Conservation (phyloP, 2,113 vertebrate species). For the Thamnaconus septentrionalis region DNA sequence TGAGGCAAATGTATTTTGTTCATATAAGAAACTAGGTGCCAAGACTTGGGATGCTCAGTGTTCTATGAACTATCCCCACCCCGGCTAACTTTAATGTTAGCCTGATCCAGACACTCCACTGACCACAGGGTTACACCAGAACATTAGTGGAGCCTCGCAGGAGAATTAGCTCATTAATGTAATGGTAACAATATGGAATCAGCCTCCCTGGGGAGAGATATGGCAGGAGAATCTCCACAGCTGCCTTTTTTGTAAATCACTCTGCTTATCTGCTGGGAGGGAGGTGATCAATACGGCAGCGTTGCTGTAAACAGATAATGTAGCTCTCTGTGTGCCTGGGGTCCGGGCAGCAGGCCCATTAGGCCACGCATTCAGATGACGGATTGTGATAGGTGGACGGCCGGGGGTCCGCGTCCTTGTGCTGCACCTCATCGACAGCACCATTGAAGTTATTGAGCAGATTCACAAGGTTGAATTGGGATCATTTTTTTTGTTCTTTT, state of each 20-base stretch:
- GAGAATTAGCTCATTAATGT: conserved; percentile 82
- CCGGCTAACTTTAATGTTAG: conserved; percentile 43
- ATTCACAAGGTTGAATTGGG: conserved; percentile 3
- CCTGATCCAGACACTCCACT: conserved; percentile 58
- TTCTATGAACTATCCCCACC: conserved; percentile 8
- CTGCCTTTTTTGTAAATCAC: conserved; percentile 78
- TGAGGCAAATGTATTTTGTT: no score
- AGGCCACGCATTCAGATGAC: conserved; percentile 70
- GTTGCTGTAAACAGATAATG: conserved; percentile 81
- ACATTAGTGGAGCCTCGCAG: conserved; percentile 73
- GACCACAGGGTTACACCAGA: conserved; percentile 69
- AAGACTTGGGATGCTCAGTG: conserved; percentile 21
- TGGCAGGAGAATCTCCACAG: conserved; percentile 70
- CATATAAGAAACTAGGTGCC: no score
- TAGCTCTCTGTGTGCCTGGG: conserved; percentile 61
- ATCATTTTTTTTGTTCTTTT: not conserved
- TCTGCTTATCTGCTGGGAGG: conserved; percentile 76
- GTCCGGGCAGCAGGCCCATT: conserved; percentile 69
- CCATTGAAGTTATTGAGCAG: conserved; percentile 18
- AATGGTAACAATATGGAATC: conserved; percentile 81
- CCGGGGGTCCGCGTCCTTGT: conserved; percentile 42
- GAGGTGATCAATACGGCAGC: conserved; percentile 76
- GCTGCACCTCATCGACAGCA: conserved; percentile 53
- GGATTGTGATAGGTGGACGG: conserved; percentile 68
- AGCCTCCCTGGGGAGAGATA: conserved; percentile 74